A percentile compares a stretch with the other conserved stretches of the same genome.
Evolutionary conservation across 2,797 vertebrate species (phyloP).

Genomic region (Pangasius djambal): DNA sequence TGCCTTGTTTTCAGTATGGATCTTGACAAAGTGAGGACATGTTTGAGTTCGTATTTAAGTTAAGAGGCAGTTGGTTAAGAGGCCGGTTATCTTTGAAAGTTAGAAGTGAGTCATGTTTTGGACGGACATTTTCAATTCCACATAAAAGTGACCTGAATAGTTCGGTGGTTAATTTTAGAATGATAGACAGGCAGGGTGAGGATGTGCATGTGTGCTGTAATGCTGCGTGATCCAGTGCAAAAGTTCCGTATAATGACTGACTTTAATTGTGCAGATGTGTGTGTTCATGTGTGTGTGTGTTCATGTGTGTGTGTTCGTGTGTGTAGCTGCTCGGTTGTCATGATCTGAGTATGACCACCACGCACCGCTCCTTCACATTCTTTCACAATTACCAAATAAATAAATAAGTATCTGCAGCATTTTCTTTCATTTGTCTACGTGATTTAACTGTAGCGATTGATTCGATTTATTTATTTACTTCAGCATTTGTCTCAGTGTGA

Average conservation of each 20-base stretch:
- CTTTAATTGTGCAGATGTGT: neutral
- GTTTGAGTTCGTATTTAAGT: neutral
- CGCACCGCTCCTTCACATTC: neutral
- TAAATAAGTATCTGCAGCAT: neutral
- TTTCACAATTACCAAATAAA: neutral
- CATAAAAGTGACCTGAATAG: conserved; percentile 1
- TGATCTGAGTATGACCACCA: neutral
- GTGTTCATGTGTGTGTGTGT: neutral
- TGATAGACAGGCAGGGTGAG: neutral
- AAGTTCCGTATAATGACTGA: neutral
- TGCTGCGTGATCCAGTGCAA: neutral
- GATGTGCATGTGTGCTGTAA: neutral
- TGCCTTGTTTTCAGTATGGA: neutral
- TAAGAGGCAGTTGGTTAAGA: neutral
- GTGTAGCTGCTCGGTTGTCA: too few species aligned
- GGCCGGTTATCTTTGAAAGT: neutral
- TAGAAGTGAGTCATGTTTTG: neutral
- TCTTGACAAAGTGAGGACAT: neutral
- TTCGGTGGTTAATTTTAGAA: conserved; percentile 11
- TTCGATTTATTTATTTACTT: neutral
- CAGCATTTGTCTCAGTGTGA: neutral
- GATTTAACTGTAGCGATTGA: neutral
- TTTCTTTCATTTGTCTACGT: neutral
- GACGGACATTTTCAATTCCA: neutral
- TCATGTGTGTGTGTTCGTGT: neutral